phyloP scores from a whole-genome alignment of 2,888 invertebrate genomes.

The Platerodrilus igneus region DNA sequence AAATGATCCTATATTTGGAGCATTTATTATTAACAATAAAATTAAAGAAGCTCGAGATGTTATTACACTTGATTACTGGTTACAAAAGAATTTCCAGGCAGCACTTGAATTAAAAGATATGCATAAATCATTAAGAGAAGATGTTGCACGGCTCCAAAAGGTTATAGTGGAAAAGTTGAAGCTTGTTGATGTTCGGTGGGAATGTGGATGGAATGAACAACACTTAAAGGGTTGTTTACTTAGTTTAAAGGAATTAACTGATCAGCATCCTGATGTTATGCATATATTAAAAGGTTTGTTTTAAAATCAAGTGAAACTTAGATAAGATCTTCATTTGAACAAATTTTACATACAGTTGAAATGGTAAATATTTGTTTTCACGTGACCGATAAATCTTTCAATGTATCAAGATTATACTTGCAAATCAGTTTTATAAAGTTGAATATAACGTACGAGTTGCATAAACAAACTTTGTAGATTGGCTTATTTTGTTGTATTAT shows the following conservation, averaged over 20 bases:
- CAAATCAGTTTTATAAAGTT: no score
- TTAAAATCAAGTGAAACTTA: background rate
- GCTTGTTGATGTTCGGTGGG: constrained; percentile 64
- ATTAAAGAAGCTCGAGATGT: constrained; percentile 46
- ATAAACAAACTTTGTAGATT: no score
- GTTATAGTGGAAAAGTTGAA: constrained; percentile 56
- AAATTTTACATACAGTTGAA: no score
- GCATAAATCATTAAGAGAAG: constrained; percentile 64
- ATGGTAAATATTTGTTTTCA: no score
- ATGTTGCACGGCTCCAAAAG: constrained; percentile 64
- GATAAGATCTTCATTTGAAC: no score
- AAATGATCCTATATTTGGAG: constrained; percentile 53
- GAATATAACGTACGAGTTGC: no score
- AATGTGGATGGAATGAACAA: constrained; percentile 83
- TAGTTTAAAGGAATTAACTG: constrained; percentile 70
- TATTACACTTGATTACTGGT: constrained; percentile 58
- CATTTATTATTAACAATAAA: constrained; percentile 49
- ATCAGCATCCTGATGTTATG: constrained; percentile 71
- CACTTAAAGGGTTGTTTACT: constrained; percentile 88
- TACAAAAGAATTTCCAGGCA: constrained; percentile 62
- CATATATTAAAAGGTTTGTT: constrained; percentile 57
- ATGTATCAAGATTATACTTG: no score
- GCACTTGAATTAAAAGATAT: constrained; percentile 65
- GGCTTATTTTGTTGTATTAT: no score
- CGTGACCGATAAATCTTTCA: no score